Evolutionary conservation across 2,797 vertebrate species (phyloP).

Genomic region (Phoeniculus purpureus): DNA sequence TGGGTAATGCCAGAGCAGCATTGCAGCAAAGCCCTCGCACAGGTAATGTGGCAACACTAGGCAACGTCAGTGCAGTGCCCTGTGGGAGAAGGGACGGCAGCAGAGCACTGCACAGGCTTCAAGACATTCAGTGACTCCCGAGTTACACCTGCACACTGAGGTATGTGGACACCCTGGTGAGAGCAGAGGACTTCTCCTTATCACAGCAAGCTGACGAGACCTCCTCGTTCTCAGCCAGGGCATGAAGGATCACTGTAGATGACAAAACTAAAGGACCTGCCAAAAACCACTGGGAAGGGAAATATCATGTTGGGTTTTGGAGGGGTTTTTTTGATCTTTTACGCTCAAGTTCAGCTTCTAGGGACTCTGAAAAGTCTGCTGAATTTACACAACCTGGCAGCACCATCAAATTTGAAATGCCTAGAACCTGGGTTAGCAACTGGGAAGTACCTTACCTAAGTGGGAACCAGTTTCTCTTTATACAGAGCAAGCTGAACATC

Average conservation of each 20-base stretch:
- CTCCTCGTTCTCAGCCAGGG: neutral
- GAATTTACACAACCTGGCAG: neutral
- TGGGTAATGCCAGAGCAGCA: too few species aligned
- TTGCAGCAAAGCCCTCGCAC: neutral
- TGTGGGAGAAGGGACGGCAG: neutral
- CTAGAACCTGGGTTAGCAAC: slow-evolving; percentile 41
- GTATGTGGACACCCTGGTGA: neutral
- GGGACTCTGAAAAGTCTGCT: neutral
- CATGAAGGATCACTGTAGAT: neutral
- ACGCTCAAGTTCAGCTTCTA: slow-evolving; percentile 45
- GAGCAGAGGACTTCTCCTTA: neutral
- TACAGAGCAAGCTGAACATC: slow-evolving; percentile 52
- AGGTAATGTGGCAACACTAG: too few species aligned
- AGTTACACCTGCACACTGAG: neutral
- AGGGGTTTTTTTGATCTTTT: neutral
- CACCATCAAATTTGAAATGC: neutral
- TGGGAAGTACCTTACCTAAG: slow-evolving; percentile 23
- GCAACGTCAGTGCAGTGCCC: neutral
- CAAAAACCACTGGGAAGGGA: slow-evolving; percentile 11
- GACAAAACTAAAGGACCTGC: neutral
- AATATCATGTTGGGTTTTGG: neutral
- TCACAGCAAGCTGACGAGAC: neutral
- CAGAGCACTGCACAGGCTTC: slow-evolving; percentile 38
- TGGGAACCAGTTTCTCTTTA: slow-evolving; percentile 38
- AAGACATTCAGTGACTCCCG: neutral